Base-by-base conservation (phyloP, 1,140 invertebrate genomes). In the Scaptomyza hsui region DNA sequence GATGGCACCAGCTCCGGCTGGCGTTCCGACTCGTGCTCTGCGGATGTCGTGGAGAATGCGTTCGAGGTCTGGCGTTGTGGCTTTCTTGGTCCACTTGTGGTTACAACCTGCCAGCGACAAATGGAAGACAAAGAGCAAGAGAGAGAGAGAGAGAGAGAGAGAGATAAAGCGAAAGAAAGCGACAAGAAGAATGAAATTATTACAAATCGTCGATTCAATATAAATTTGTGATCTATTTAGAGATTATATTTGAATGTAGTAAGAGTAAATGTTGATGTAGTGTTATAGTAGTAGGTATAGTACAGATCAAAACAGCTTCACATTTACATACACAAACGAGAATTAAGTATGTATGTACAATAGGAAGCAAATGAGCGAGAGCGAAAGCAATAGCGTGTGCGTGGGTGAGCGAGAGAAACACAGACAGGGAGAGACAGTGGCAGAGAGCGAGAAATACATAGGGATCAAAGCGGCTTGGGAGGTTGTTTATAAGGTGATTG, bases 41-140 rank as follows among this genome's bases (percentile, higher is more conserved):
- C 76, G 7, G 90, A 67, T 82, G 71, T 73, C 0, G 75, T 90
- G 29, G 86, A 82, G 71, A 91, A 91, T 48, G 89, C 90, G 77
- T 91, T 91, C 4, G 91, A 91, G 26, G 89, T 85, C 61, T 91
- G 90, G 24, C 95, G 93, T 86, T 95, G 94, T 5, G 95, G 95
- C 90, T 96, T 96, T 49, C 94, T 93, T 63, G 95, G 94, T 44
- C 95, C 95, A 90, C 94, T 92, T 61, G 94, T 94, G 53, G 94
- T 95, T 94, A 96, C 93, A 94, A 96, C 95, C 95, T 96, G 69
- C 39, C 29, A 51, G 37, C 53, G 57, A 12, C 2, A 37, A 35
- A 35, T 7, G 13, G 9, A 67, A 15, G 24, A 26, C 4, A 26
- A 39, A 60, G 42, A 65, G 45, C 18, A 55, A 64, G 42, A 16